Conservation (phyloP, 2,113 vertebrate species). For the Ictalurus furcatus region DNA sequence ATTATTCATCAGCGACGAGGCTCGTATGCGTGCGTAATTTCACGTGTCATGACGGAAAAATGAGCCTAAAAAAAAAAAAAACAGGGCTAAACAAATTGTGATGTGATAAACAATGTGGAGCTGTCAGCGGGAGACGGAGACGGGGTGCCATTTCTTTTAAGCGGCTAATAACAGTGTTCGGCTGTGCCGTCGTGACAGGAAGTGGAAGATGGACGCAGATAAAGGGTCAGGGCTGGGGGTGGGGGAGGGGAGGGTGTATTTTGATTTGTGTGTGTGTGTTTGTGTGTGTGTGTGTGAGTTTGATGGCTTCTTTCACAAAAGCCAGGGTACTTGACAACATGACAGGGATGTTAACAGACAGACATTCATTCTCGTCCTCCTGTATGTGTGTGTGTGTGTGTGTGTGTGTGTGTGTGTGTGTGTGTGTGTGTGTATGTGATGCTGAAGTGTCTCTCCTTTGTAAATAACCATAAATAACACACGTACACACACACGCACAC, state of each 20-base stretch:
- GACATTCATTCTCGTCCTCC: background rate
- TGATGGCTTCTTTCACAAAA: constrained; percentile 62
- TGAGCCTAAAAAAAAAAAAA: constrained; percentile 15
- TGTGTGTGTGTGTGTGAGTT: constrained; percentile 62
- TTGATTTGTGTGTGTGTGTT: constrained; percentile 62
- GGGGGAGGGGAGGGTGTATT: constrained; percentile 8
- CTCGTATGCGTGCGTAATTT: constrained; percentile 19
- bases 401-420: constrained; percentile 22
- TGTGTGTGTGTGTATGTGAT: constrained; percentile 26
- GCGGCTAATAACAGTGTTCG: constrained; percentile 69
- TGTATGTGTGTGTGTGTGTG: constrained; percentile 13
- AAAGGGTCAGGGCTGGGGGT: constrained; percentile 7
- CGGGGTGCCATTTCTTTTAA: constrained; percentile 63
- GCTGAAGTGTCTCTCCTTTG: background rate
- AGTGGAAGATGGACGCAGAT: constrained; percentile 58
- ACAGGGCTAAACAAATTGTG: constrained; percentile 35
- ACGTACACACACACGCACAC: constrained; percentile 64
- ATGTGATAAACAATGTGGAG: constrained; percentile 40
- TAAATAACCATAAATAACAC: background rate
- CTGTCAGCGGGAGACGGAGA: constrained; percentile 64
- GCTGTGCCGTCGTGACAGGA: constrained; percentile 57
- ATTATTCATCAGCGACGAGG: background rate
- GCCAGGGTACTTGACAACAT: constrained; percentile 58
- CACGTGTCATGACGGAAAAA: constrained; percentile 6
- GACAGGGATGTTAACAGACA: constrained; percentile 44